phyloP scores from a whole-genome alignment of 2,888 invertebrate genomes.

The Abrostola tripartita region DNA sequence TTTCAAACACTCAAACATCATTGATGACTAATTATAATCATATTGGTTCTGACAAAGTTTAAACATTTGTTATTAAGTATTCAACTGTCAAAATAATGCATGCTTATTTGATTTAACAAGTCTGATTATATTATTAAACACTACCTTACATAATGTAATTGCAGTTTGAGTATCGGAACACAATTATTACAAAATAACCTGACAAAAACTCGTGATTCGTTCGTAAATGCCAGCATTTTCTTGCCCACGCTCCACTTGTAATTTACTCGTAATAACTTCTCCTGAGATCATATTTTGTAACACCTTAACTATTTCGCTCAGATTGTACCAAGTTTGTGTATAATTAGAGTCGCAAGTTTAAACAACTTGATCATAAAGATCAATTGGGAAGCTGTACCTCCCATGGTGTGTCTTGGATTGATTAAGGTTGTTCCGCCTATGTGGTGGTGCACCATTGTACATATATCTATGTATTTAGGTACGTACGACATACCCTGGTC shows the following conservation, averaged over 20 bases:
- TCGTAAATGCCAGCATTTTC: constrained; percentile 53
- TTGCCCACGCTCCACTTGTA: constrained; percentile 69
- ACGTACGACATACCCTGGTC: no score
- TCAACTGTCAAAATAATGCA: neutral
- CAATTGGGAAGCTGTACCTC: neutral
- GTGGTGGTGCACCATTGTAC: no score
- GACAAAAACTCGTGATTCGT: constrained; percentile 53
- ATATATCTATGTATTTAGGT: no score
- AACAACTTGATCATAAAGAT: constrained; percentile 6
- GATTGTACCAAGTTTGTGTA: constrained; percentile 9
- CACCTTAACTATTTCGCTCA: constrained; percentile 16
- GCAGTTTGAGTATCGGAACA: constrained; percentile 30
- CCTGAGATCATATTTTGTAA: constrained; percentile 62
- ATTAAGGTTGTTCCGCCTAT: no score
- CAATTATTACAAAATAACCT: constrained; percentile 39
- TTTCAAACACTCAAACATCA: no score
- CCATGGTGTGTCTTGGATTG: neutral
- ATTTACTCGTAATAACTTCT: constrained; percentile 60
- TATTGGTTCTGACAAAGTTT: no score
- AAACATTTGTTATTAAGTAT: no score
- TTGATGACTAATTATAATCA: no score
- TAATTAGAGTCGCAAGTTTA: constrained; percentile 4
- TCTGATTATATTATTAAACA: neutral
- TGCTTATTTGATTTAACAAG: neutral
- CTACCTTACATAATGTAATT: constrained; percentile 24